Base-by-base conservation (phyloP, 2,888 invertebrate genomes). In the Acrobasis consociella region DNA sequence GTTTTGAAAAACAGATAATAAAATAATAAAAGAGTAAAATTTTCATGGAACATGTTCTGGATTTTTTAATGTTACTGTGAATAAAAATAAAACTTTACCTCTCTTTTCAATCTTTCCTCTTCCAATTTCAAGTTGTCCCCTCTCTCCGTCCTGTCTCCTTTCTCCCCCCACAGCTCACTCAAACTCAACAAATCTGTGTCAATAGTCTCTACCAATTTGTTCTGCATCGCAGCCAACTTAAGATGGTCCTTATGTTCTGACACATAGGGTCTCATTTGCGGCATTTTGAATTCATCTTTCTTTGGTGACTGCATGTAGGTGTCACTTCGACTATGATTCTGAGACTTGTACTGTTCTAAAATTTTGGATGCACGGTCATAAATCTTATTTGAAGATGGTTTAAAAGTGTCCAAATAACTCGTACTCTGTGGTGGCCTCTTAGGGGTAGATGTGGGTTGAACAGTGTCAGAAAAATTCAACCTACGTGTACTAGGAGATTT, bases 81-180 rank as follows among this genome's bases (percentile, higher is more conserved):
- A 7, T 7, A 5, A 7, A 31, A 31, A 31, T 0, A 5, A 31
- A 31, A 31, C 31, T 87, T 82, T 89, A 96, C 97, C 92, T 96
- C 95, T 76, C 97, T 91, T 65, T 96, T 93, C 49, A 96, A 87
- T 76, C 95, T 94, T 80, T 97, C 97, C 81, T 97, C 97, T 77
- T 96, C 95, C 2, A 96, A 83, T 75, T 94, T 95, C 2, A 82
- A 72, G 62, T 83, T 87, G 2, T 91, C 90, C 15, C 83, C 83
- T 65, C 80, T 82, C 58, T 83, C 91, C 65, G 73, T 80, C 51
- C 69, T 68, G 2, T 75, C 85, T 64, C 78, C 84, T 69, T 77
- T 93, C 73, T 81, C 91, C 66, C 93, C 94, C 96, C 95, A 96
- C 61, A 96, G 87, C 73, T 95, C 94, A 51, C 94, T 94, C 65